Conservation (phyloP, 30 jellyfish, hydroid and myxozoan species). For the Catostylus mosaicus region DNA sequence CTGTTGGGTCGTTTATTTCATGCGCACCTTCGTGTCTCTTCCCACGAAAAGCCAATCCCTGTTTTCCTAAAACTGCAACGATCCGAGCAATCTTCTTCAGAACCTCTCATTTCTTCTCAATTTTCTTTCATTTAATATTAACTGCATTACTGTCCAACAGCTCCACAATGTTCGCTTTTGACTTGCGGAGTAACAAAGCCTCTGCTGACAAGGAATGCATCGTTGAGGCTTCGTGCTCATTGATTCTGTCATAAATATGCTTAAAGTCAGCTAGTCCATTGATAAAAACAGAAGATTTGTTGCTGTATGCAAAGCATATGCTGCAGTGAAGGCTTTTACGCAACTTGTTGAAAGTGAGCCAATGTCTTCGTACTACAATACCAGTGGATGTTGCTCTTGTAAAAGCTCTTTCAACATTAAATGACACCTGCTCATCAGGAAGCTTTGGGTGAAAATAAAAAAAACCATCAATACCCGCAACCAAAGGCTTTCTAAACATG, state of each 20-base stretch:
- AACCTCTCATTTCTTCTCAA: background rate
- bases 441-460: background rate
- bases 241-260: background rate
- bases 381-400: background rate
- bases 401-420: background rate
- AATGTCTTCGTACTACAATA: background rate
- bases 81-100: constrained; percentile 1
- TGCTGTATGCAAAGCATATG: constrained; percentile 2
- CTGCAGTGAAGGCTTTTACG: background rate
- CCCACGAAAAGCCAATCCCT: background rate
- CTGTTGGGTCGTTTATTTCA: constrained; percentile 6
- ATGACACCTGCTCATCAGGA: background rate
- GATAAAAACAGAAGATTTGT: background rate
- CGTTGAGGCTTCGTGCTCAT: background rate
- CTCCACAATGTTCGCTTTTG: background rate
- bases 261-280: background rate
- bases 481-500: background rate
- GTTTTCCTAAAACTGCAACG: background rate
- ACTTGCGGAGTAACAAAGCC: constrained; percentile 1
- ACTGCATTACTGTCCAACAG: constrained; percentile 1
- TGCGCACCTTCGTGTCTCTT: background rate
- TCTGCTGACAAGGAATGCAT: constrained; percentile 2
- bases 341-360: background rate
- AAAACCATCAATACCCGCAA: background rate
- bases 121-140: background rate